These are phyloP conservation scores for Petrolisthes cinctipes DNA, from an alignment of 2,888 invertebrate species.

Conservation along the genomic window DNA sequence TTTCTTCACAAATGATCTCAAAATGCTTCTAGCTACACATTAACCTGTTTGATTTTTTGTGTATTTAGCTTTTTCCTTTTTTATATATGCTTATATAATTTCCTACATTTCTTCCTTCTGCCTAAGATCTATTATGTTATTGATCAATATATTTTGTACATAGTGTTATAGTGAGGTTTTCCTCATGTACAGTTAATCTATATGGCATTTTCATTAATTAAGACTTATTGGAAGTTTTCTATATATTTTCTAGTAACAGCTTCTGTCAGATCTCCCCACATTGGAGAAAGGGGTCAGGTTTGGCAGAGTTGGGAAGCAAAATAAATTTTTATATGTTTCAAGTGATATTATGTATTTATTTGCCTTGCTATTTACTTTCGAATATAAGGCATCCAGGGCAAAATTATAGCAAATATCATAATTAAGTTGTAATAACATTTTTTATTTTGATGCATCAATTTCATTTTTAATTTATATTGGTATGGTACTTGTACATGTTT, in stretches of 20 bases:
- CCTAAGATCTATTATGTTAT: conserved; percentile 44
- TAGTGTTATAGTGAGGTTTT: conserved; percentile 58
- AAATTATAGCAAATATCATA: not conserved
- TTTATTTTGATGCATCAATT: not conserved
- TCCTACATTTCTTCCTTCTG: conserved; percentile 45
- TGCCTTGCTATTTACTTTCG: not conserved
- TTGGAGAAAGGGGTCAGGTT: conserved; percentile 10
- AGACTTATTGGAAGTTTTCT: conserved; percentile 50
- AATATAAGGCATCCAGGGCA: not conserved
- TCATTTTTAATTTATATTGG: too few species aligned
- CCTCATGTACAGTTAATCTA: conserved; percentile 57
- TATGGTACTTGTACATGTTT: too few species aligned
- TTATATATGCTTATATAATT: conserved; percentile 2
- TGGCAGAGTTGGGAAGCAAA: conserved; percentile 45
- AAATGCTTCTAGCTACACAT: conserved; percentile 34
- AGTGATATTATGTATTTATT: conserved; percentile 42
- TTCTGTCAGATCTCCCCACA: conserved; percentile 16
- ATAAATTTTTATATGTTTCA: conserved; percentile 64
- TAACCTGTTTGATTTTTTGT: conserved; percentile 38
- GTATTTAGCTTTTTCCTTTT: not conserved
- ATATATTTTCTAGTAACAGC: conserved; percentile 56
- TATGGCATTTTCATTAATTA: conserved; percentile 54
- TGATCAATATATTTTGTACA: conserved; percentile 57
- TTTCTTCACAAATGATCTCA: conserved; percentile 62
- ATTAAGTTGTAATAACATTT: not conserved